These are phyloP conservation scores for Pammene fasciana DNA, from an alignment of 2,888 invertebrate species.

Conservation along the genomic window DNA sequence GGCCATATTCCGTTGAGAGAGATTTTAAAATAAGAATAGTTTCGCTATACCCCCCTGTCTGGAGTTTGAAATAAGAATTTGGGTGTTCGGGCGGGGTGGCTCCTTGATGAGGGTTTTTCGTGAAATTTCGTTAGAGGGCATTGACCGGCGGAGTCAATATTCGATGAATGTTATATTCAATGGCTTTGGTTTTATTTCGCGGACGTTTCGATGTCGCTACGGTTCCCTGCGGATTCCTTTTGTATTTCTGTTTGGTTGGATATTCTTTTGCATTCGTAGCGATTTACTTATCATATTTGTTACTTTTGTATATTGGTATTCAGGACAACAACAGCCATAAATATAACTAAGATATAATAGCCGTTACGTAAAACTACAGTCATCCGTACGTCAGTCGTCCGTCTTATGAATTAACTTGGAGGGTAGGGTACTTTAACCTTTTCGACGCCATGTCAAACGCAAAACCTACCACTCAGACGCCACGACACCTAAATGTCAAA, in stretches of 20 bases:
- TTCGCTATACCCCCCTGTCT: conserved; percentile 80
- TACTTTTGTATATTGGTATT: neutral
- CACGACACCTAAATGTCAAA: too few relatives aligned
- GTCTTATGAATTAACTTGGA: too few relatives aligned
- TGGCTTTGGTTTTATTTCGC: conserved; percentile 60
- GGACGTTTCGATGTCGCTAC: conserved; percentile 31
- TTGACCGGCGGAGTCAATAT: conserved; percentile 77
- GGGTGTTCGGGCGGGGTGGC: conserved; percentile 77
- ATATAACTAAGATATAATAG: too few relatives aligned
- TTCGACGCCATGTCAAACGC: too few relatives aligned
- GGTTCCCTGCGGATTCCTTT: conserved; percentile 15
- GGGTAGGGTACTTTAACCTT: too few relatives aligned
- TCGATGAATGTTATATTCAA: conserved; percentile 77
- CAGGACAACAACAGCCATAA: too few relatives aligned
- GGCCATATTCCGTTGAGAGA: conserved; percentile 82
- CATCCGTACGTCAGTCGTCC: too few relatives aligned
- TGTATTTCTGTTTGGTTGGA: conserved; percentile 8
- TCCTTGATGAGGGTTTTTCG: conserved; percentile 83
- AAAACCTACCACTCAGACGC: too few relatives aligned
- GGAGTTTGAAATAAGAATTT: conserved; percentile 83
- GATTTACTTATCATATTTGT: neutral
- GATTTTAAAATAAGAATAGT: conserved; percentile 84
- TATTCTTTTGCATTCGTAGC: conserved; percentile 11
- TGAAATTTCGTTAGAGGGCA: conserved; percentile 78
- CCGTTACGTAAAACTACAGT: too few relatives aligned